A percentile compares a stretch with the other conserved stretches of the same genome.
These are phyloP conservation scores for Gadopsis bispinosus DNA, from an alignment of 2,797 vertebrate genomes.

Conservation along the genomic window DNA sequence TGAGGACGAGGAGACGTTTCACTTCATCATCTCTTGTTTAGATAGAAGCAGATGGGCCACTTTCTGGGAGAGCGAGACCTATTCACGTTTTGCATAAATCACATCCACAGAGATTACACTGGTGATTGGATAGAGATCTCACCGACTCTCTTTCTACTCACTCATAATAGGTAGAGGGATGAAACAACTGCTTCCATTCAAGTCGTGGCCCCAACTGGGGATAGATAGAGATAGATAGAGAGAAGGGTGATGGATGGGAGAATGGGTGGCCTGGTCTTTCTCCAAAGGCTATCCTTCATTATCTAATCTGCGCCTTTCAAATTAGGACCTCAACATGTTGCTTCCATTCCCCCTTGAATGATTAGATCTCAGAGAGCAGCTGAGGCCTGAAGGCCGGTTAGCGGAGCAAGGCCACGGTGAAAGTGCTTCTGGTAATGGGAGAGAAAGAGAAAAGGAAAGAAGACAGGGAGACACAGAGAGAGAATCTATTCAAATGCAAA, in stretches of 20 bases:
- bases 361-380: slow-evolving; percentile 51
- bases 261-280: slow-evolving; percentile 39
- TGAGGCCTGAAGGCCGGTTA: slow-evolving; percentile 29
- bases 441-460: not conserved
- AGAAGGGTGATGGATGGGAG: not conserved
- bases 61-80: slow-evolving; percentile 30
- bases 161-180: slow-evolving; percentile 14
- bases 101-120: slow-evolving; percentile 20
- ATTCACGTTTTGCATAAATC: slow-evolving; percentile 49
- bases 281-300: slow-evolving; percentile 32
- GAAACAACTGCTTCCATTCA: slow-evolving; percentile 48
- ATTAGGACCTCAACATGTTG: slow-evolving; percentile 29
- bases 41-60: slow-evolving; percentile 27
- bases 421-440: not conserved
- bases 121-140: slow-evolving; percentile 24
- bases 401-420: slow-evolving; percentile 1
- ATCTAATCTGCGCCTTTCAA: slow-evolving; percentile 54
- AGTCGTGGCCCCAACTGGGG: not conserved
- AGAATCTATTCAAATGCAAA: slow-evolving; percentile 15
- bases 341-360: slow-evolving; percentile 15
- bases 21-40: slow-evolving; percentile 31
- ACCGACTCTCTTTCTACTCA: slow-evolving; percentile 14
- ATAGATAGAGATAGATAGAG: slow-evolving; percentile 1
- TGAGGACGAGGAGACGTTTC: slow-evolving; percentile 11
- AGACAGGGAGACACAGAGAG: not conserved